These are phyloP conservation scores for Rattus rattus DNA, from an alignment of 2,113 vertebrate species.

Conservation along the genomic window DNA sequence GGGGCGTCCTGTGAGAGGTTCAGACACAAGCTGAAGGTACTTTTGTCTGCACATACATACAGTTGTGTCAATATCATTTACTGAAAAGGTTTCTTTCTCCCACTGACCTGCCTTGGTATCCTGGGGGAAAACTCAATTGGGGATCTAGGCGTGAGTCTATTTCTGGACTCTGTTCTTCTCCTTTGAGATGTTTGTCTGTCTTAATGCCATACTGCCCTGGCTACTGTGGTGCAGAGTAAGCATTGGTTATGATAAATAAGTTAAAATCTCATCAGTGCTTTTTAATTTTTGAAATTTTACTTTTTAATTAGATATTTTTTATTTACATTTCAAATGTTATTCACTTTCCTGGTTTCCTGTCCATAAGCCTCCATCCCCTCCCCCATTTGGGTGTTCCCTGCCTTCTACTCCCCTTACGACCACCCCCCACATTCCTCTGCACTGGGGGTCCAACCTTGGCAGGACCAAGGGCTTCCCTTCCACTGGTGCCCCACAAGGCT, in stretches of 20 bases:
- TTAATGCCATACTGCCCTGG: not conserved
- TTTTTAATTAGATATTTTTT: too few relatives aligned
- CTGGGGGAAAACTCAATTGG: not conserved
- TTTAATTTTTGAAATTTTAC: too few relatives aligned
- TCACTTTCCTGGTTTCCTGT: too few relatives aligned
- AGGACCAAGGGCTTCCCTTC: too few relatives aligned
- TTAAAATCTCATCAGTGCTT: not conserved
- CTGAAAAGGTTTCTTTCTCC: not conserved
- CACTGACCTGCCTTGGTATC: not conserved
- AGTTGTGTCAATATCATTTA: not conserved
- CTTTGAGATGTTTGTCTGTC: not conserved
- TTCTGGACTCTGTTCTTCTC: not conserved
- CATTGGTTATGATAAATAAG: not conserved
- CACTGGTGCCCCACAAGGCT: too few relatives aligned
- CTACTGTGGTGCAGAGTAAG: not conserved
- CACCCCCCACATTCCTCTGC: too few relatives aligned
- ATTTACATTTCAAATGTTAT: too few relatives aligned
- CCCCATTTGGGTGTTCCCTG: too few relatives aligned
- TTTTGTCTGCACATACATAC: not conserved
- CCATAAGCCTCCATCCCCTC: too few relatives aligned
- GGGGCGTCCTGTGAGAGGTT: too few relatives aligned
- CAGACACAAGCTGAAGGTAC: not conserved
- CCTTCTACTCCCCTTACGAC: too few relatives aligned
- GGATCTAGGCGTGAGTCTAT: not conserved
- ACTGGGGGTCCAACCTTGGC: too few relatives aligned